Evolutionary conservation across 1,140 invertebrate species (phyloP), one percentile per base, ranked within the genome.

Genomic region (Macrobrachium nipponense): DNA sequence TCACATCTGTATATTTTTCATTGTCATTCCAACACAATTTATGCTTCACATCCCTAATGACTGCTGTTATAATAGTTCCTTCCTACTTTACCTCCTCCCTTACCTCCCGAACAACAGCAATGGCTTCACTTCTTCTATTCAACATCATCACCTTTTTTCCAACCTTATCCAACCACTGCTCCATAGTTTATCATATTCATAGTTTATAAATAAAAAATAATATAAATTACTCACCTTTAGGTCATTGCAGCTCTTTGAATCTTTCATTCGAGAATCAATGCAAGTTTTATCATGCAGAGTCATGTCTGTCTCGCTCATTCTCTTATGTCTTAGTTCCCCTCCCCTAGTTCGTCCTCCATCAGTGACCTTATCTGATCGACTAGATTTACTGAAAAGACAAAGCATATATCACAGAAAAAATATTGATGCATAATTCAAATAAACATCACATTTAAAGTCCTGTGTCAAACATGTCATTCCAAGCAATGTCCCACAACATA

Each of bases 211-310:
- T 2, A 36, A 17, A 68, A 20, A 68, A 92, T 90, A 86, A 94
- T 93, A n/a, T 94, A 89, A 27, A 94, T 89, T 23, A 95, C 78
- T 20, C 51, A 86, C 82, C 70, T 86, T 88, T 7, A 88, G 79
- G 73, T 88, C 87, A 82, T 82, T 86, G 70, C 87, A 88, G 64
- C 87, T 88, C 43, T 88, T 88, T 14, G 88, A 88, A 23, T 88
- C 88, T 73, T 88, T 88, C 36, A 88, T 76, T 20, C 80, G 80
- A 17, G 85, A 59, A 66, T 80, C 80, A 5, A 70, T 23, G 59
- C 61, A 75, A 23, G 81, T 62, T 62, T 88, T 86, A 14, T 88
- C 85, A 44, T 87, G 83, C 10, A 81, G 60, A 12, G 85, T 86
- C 85, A 88, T 78, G 59, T 88, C 88, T 6, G 88, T 84, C 36